Percentiles rank a stretch among this genome's conserved stretches.
These are phyloP conservation scores for Dryococelus australis DNA, from an alignment of 2,888 invertebrate species.

Conservation along the genomic window DNA sequence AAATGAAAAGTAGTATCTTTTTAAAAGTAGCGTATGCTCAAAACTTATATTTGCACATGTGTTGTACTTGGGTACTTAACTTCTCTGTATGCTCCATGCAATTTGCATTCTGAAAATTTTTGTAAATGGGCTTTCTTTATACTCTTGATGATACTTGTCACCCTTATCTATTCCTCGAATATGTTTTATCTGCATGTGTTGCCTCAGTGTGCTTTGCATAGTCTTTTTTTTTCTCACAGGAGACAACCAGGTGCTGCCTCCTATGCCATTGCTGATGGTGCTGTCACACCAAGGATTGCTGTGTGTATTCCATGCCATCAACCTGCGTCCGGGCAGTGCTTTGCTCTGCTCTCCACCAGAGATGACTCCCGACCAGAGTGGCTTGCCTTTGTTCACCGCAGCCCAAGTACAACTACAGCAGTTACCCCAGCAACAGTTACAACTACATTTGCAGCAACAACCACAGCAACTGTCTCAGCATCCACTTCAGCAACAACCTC, in stretches of 20 bases:
- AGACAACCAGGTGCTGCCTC: slow-evolving; percentile 69
- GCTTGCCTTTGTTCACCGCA: slow-evolving; percentile 31
- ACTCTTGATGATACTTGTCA: too few relatives aligned
- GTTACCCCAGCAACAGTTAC: slow-evolving; percentile 35
- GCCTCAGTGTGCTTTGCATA: not conserved
- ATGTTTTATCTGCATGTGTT: not conserved
- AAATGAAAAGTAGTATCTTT: too few relatives aligned
- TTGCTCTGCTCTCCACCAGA: slow-evolving; percentile 71
- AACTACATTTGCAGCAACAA: slow-evolving; percentile 30
- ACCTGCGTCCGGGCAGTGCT: slow-evolving; percentile 67
- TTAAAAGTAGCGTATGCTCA: too few relatives aligned
- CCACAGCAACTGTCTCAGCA: not conserved
- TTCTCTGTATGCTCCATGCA: too few relatives aligned
- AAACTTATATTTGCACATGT: too few relatives aligned
- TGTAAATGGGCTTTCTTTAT: too few relatives aligned
- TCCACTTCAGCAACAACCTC: not conserved
- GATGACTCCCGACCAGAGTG: slow-evolving; percentile 56
- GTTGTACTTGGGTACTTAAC: too few relatives aligned
- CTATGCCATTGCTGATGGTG: slow-evolving; percentile 81
- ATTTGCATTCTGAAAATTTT: too few relatives aligned
- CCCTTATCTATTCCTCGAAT: too few relatives aligned
- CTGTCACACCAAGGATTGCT: slow-evolving; percentile 80
- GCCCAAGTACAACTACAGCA: not conserved
- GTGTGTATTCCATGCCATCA: slow-evolving; percentile 78
- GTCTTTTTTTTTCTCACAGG: slow-evolving; percentile 54